phyloP scores from a whole-genome alignment of 2,888 invertebrate species.

The Caenorhabditis sp. region DNA sequence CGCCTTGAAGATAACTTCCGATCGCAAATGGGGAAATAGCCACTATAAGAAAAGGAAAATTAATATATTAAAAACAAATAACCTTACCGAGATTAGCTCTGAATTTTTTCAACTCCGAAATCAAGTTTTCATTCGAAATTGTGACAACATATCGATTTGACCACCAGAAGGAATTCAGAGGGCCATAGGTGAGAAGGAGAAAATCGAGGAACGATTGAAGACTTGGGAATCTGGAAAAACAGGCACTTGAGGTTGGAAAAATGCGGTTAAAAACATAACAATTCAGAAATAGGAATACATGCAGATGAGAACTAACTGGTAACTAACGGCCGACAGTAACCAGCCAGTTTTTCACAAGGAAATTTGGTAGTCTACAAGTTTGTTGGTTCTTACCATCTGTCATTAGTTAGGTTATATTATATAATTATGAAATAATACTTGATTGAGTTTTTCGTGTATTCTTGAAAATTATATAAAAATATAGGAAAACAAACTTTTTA shows the following conservation, averaged over 20 bases:
- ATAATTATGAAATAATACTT: too few relatives aligned
- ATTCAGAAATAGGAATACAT: neutral
- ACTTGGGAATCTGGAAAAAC: constrained; percentile 6
- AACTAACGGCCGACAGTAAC: neutral
- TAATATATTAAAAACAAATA: neutral
- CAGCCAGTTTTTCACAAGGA: too few relatives aligned
- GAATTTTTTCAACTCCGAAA: constrained; percentile 23
- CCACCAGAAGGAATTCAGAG: constrained; percentile 36
- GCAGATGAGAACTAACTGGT: neutral
- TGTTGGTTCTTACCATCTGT: too few relatives aligned
- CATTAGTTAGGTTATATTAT: too few relatives aligned
- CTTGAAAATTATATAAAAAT: too few relatives aligned
- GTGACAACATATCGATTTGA: constrained; percentile 24
- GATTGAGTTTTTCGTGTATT: too few relatives aligned
- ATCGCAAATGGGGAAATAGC: constrained; percentile 25
- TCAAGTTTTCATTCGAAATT: constrained; percentile 17
- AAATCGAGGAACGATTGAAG: constrained; percentile 22
- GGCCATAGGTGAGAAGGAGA: constrained; percentile 23
- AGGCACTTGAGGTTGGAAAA: too few relatives aligned
- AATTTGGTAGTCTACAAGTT: too few relatives aligned
- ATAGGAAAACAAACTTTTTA: constrained; percentile 4
- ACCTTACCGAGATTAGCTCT: constrained; percentile 1
- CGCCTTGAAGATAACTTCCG: constrained; percentile 24
- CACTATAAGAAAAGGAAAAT: too few relatives aligned
- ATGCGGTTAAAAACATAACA: constrained; percentile 7